Conservation (phyloP, 2,888 invertebrate genomes). For the Euphydryas editha region DNA sequence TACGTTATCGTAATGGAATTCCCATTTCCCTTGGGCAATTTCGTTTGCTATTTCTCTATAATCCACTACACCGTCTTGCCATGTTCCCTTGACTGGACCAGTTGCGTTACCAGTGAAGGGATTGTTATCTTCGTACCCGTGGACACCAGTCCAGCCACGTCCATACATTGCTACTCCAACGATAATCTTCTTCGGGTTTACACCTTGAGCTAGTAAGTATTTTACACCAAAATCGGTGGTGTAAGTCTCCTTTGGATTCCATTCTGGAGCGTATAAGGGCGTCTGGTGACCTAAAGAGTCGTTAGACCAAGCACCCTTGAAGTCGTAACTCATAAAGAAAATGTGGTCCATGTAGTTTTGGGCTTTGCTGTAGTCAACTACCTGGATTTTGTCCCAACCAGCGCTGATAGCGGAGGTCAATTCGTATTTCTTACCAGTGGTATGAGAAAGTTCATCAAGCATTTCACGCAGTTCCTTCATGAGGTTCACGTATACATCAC, state of each 20-base stretch:
- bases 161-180: constrained; percentile 80
- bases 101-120: constrained; percentile 77
- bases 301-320: constrained; percentile 80
- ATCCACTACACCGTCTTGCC: constrained; percentile 79
- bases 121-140: constrained; percentile 63
- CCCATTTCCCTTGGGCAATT: constrained; percentile 73
- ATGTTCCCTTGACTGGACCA: constrained; percentile 75
- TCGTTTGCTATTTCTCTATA: constrained; percentile 76
- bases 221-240: constrained; percentile 79
- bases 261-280: constrained; percentile 70
- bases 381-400: constrained; percentile 80
- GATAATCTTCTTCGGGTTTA: constrained; percentile 73
- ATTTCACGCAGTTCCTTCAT: constrained; percentile 77
- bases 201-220: constrained; percentile 74
- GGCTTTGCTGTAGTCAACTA: constrained; percentile 73
- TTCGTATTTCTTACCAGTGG: constrained; percentile 75
- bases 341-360: constrained; percentile 80
- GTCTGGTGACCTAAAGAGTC: constrained; percentile 76
- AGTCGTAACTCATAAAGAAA: constrained; percentile 79
- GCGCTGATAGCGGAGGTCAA: constrained; percentile 79
- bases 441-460: constrained; percentile 69
- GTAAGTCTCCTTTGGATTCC: constrained; percentile 75
- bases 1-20: constrained; percentile 73
- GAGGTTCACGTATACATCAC: constrained; percentile 66
- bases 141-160: constrained; percentile 77